Conservation (phyloP, 2,113 vertebrate genomes). For the Poeciliopsis turrubarensis region DNA sequence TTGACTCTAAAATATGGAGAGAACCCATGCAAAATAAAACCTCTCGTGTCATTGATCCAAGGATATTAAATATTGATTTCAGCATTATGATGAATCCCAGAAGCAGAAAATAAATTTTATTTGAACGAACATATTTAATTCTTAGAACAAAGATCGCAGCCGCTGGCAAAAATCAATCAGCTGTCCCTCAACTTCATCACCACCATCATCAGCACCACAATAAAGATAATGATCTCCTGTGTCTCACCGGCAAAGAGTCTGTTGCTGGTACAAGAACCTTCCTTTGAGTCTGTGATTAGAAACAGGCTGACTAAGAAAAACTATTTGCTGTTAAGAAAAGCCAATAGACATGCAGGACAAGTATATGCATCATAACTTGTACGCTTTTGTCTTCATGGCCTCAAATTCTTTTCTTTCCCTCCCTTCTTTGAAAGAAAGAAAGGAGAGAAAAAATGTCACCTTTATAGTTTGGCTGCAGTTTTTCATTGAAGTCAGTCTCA, state of each 20-base stretch:
- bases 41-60: slow-evolving; percentile 65
- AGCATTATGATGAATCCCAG: slow-evolving; percentile 63
- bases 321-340: slow-evolving; percentile 41
- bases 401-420: background rate
- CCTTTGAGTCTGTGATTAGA: slow-evolving; percentile 54
- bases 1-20: slow-evolving; percentile 50
- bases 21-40: slow-evolving; percentile 61
- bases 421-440: slow-evolving; percentile 1
- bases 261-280: slow-evolving; percentile 49
- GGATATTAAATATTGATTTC: slow-evolving; percentile 81
- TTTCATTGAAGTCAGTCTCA: slow-evolving; percentile 71
- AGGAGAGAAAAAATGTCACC: slow-evolving; percentile 57
- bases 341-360: slow-evolving; percentile 36
- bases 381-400: background rate
- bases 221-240: slow-evolving; percentile 60
- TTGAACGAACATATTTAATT: slow-evolving; percentile 75
- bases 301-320: slow-evolving; percentile 53
- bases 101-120: slow-evolving; percentile 67
- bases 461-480: slow-evolving; percentile 72
- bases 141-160: slow-evolving; percentile 60
- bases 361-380: slow-evolving; percentile 26
- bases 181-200: slow-evolving; percentile 63
- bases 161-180: slow-evolving; percentile 74
- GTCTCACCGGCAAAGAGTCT: slow-evolving; percentile 44
- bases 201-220: slow-evolving; percentile 38